Conservation (phyloP, 1,140 invertebrate species). For the Colletes latitarsis region DNA sequence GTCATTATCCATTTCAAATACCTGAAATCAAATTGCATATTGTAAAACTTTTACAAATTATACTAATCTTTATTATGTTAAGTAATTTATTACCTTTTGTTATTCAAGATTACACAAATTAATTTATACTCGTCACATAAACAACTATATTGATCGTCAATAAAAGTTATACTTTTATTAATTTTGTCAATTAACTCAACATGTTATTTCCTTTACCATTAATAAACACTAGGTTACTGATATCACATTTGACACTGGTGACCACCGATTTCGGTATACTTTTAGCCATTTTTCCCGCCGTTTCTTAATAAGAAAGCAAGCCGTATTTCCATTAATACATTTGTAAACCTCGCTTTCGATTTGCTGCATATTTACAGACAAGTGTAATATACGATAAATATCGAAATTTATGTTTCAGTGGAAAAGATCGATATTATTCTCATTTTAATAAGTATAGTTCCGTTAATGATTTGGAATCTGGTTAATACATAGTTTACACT, state of each 20-base stretch:
- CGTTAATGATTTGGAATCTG: background rate
- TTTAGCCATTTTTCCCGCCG: conserved; percentile 28
- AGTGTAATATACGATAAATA: background rate
- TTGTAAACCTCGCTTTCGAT: background rate
- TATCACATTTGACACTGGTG: background rate
- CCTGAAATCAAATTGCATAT: conserved; percentile 11
- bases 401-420: background rate
- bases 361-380: background rate
- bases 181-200: background rate
- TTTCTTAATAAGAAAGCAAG: background rate
- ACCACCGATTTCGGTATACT: too few relatives aligned
- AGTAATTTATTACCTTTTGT: background rate
- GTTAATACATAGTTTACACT: background rate
- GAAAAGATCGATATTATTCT: background rate
- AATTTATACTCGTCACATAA: background rate
- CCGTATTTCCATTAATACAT: background rate
- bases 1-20: conserved; percentile 62
- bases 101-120: background rate
- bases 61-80: background rate
- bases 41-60: background rate
- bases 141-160: background rate
- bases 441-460: background rate
- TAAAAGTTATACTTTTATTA: background rate
- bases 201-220: background rate
- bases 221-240: background rate